Evolutionary conservation across 1,140 invertebrate genomes (phyloP).

Genomic region (Scaptodrosophila lebanonensis): DNA sequence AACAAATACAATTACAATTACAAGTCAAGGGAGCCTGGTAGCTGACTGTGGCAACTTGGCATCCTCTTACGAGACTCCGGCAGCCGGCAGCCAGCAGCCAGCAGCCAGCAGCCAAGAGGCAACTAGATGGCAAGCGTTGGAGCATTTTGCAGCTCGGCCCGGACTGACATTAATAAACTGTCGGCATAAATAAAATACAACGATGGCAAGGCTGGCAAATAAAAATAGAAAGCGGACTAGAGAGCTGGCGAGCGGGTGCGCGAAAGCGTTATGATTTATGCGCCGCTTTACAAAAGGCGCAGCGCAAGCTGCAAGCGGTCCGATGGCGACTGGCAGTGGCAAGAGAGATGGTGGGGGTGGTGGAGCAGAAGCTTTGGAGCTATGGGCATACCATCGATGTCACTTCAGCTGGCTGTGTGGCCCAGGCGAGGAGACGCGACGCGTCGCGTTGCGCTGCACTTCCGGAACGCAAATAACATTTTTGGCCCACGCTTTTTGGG

Average conservation of each 20-base stretch:
- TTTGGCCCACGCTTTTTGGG: slow-evolving; percentile 48
- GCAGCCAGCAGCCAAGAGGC: too few relatives aligned
- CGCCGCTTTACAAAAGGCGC: slow-evolving; percentile 14
- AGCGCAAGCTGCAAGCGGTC: not conserved
- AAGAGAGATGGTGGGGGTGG: not conserved
- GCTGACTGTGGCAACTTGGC: slow-evolving; percentile 1
- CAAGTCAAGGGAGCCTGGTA: slow-evolving; percentile 33
- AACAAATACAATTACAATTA: slow-evolving; percentile 67
- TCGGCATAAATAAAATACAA: slow-evolving; percentile 71
- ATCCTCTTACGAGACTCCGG: too few relatives aligned
- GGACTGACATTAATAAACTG: slow-evolving; percentile 67
- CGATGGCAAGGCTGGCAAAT: slow-evolving; percentile 23
- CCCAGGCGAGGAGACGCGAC: too few relatives aligned
- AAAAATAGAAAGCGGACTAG: slow-evolving; percentile 24
- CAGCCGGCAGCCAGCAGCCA: too few relatives aligned
- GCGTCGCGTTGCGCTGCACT: slow-evolving; percentile 32
- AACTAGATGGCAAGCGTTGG: too few relatives aligned
- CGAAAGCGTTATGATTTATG: slow-evolving; percentile 65
- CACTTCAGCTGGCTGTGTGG: too few relatives aligned
- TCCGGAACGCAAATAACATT: slow-evolving; percentile 44
- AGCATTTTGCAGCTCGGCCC: slow-evolving; percentile 9
- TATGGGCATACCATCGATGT: too few relatives aligned
- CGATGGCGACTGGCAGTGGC: not conserved
- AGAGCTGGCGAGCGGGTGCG: slow-evolving; percentile 2
- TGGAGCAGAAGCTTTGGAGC: too few relatives aligned